Base-by-base conservation (phyloP, 2,888 invertebrate genomes). In the Papilio gigon region DNA sequence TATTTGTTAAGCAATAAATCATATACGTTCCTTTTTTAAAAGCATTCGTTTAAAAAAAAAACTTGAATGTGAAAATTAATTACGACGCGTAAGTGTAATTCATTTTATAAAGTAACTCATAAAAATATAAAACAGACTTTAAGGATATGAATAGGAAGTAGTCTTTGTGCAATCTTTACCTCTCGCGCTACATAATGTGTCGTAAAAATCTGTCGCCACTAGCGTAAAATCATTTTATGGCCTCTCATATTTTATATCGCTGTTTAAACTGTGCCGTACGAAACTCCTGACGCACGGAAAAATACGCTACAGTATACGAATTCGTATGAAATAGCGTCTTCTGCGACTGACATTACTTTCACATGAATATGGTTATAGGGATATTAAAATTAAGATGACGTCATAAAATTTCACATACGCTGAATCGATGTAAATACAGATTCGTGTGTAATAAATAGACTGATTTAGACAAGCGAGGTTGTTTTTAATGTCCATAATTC, bases 221-320 rank as follows among this genome's bases (percentile, higher is more conserved):
- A 81, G 78, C 80, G 78, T 84, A 81, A 84, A 83, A 83, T 84
- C 76, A 79, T 81, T 83, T 85, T 82, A 84, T 81, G 77, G 74
- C 71, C 78, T 72, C 76, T 82, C 79, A 79, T 77, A 75, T 71
- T 72, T 74, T 76, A 74, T 77, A 82, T 75, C 77, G 74, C 68
- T 77, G 78, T 77, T 82, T 84, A 80, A 80, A 83, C 80, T 73
- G 76, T 80, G 76, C 35, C 25, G 58, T 44, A 67, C 37, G 25
- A 35, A 60, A 40, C 60, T 47, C 37, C 40, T 40, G 66, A 61
- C 66, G 27, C 25, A 65, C 20, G 40, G 44, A 42, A 65, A 65
- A 66, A 66, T 37, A 60, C 14, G 60, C 60, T 53, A 61, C 50
- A 67, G 50, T 53, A 50, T 50, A 53, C 47, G 12, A 30, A 40